phyloP scores from a whole-genome alignment of 2,888 invertebrate species.

The Hermodice carunculata region DNA sequence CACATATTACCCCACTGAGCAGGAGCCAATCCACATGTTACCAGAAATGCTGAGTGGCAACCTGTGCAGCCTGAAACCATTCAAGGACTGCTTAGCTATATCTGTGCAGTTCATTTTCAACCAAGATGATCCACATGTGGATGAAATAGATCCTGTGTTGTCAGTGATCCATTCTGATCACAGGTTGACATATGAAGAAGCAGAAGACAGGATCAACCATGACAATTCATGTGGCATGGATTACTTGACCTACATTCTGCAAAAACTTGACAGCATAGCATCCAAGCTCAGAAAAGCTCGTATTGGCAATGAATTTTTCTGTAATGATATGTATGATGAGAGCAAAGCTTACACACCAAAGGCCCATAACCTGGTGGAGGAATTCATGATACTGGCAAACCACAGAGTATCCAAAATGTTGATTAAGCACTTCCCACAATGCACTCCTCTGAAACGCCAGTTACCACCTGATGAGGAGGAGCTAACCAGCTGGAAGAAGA shows the following conservation, averaged over 20 bases:
- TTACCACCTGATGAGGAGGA: not conserved
- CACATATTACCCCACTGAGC: slow-evolving; percentile 24
- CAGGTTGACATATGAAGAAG: too few relatives aligned
- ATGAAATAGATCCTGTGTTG: slow-evolving; percentile 36
- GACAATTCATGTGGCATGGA: too few relatives aligned
- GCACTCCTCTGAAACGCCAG: slow-evolving; percentile 1
- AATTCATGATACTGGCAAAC: slow-evolving; percentile 17
- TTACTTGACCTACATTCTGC: too few relatives aligned
- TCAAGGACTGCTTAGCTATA: slow-evolving; percentile 25
- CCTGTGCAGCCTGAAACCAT: slow-evolving; percentile 28
- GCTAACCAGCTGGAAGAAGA: not conserved
- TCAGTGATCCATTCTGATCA: too few relatives aligned
- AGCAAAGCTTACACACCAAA: not conserved
- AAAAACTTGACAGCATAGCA: too few relatives aligned
- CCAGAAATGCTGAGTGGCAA: slow-evolving; percentile 24
- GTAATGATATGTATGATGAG: too few relatives aligned
- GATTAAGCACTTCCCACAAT: not conserved
- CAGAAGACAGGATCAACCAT: too few relatives aligned
- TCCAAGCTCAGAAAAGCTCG: too few relatives aligned
- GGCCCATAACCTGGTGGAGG: slow-evolving; percentile 18
- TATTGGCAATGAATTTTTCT: too few relatives aligned
- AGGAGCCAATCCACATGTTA: slow-evolving; percentile 22
- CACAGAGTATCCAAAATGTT: slow-evolving; percentile 4
- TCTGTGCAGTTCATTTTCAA: slow-evolving; percentile 69
- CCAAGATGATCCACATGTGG: slow-evolving; percentile 79